Conservation (phyloP, 2,113 vertebrate species). For the Saccopteryx leptura region DNA sequence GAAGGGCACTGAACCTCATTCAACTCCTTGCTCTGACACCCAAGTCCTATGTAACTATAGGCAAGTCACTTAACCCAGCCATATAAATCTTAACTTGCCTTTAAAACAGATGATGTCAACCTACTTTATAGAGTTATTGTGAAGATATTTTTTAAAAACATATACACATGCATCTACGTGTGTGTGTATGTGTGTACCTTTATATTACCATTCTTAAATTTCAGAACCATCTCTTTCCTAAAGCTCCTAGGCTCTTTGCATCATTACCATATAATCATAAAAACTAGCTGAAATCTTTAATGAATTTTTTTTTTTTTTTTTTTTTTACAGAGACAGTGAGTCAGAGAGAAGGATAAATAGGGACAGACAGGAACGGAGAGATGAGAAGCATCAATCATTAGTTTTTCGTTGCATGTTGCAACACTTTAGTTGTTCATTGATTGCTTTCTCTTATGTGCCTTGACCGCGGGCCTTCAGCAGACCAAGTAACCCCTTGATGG, state of each 20-base stretch:
- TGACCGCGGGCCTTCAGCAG: too few species aligned
- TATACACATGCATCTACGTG: background rate
- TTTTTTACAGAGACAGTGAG: too few species aligned
- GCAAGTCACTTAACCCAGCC: constrained; percentile 27
- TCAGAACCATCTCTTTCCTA: constrained; percentile 55
- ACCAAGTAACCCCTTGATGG: too few species aligned
- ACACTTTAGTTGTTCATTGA: too few species aligned
- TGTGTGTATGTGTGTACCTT: background rate
- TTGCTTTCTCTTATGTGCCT: too few species aligned
- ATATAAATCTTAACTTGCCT: constrained; percentile 29
- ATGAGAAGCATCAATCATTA: too few species aligned
- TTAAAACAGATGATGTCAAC: background rate
- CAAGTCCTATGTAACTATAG: constrained; percentile 17
- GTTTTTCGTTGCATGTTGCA: too few species aligned
- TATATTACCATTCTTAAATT: constrained; percentile 41
- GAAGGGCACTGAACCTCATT: background rate
- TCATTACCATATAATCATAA: constrained; percentile 50
- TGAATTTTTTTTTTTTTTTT: too few species aligned
- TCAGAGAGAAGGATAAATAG: too few species aligned
- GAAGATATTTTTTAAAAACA: constrained; percentile 11
- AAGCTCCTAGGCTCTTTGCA: background rate
- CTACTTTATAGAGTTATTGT: background rate
- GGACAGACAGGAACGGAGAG: too few species aligned
- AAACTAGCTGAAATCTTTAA: constrained; percentile 45
- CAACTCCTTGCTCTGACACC: background rate